Conservation (phyloP, 2,113 vertebrate genomes). For the Gulo gulo region DNA sequence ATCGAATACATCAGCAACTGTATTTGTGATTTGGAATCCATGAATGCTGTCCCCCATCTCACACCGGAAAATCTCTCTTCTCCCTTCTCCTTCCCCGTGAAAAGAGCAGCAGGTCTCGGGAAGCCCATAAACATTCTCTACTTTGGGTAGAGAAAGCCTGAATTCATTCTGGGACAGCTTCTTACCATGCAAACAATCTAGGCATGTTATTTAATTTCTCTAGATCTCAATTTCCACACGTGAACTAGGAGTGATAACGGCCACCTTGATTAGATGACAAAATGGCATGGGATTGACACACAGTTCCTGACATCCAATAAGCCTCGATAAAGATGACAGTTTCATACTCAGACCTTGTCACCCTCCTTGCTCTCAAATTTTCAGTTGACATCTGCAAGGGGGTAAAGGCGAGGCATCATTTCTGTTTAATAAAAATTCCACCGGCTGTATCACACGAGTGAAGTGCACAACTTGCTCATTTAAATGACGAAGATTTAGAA, state of each 20-base stretch:
- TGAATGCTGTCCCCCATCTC: background rate
- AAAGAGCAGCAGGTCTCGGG: background rate
- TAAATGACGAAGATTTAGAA: background rate
- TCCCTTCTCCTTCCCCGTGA: background rate
- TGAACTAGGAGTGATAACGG: background rate
- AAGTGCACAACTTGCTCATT: background rate
- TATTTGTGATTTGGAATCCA: background rate
- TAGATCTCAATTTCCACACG: background rate
- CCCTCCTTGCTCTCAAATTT: background rate
- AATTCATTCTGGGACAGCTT: background rate
- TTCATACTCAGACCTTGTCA: background rate
- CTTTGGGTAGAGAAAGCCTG: background rate
- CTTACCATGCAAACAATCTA: background rate
- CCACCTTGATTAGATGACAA: background rate
- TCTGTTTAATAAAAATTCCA: background rate
- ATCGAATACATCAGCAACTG: background rate
- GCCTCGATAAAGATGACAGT: background rate
- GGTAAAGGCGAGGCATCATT: background rate
- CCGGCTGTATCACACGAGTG: too few relatives aligned
- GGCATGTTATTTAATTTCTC: background rate
- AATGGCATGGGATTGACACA: background rate
- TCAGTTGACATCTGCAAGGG: background rate
- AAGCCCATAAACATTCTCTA: background rate
- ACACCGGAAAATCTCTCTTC: background rate
- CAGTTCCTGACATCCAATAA: background rate